A percentile compares a stretch with the other conserved stretches of the same genome.
phyloP scores from a whole-genome alignment of 2,888 invertebrate species.

The Leistus spinibarbis region DNA sequence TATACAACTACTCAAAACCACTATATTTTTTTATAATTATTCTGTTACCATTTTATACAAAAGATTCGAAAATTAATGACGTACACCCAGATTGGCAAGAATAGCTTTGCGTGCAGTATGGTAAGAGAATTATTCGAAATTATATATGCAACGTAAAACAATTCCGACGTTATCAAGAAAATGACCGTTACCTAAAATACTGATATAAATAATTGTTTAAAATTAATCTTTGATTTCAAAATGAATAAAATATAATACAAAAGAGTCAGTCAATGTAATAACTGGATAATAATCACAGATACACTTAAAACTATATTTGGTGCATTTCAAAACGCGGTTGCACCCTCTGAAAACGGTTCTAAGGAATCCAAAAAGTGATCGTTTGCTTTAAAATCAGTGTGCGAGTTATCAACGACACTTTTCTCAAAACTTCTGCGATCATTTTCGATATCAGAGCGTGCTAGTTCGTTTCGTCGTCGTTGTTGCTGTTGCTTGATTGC shows the following conservation, averaged over 20 bases:
- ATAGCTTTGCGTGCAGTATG: neutral
- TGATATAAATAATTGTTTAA: neutral
- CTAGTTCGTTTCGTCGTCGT: conserved; percentile 19
- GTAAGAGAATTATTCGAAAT: no score
- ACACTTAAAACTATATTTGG: conserved; percentile 8
- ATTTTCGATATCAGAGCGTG: conserved; percentile 8
- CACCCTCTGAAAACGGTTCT: conserved; percentile 44
- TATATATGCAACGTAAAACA: no score
- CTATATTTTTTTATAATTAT: no score
- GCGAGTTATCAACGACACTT: neutral
- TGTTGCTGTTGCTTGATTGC: conserved; percentile 24
- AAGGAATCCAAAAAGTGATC: conserved; percentile 50
- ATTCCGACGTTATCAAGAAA: no score
- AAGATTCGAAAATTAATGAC: no score
- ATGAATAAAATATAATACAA: neutral
- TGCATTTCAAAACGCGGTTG: conserved; percentile 42
- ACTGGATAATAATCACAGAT: conserved; percentile 10
- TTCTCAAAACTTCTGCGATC: neutral
- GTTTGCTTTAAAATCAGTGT: conserved; percentile 36
- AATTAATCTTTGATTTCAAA: neutral
- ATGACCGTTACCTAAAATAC: neutral
- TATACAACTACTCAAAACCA: no score
- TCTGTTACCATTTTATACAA: no score
- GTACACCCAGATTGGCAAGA: no score
- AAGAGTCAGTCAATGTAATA: neutral